These are phyloP conservation scores for Emydura subglobosa DNA, from an alignment of 2,113 vertebrate genomes.

Conservation along the genomic window DNA sequence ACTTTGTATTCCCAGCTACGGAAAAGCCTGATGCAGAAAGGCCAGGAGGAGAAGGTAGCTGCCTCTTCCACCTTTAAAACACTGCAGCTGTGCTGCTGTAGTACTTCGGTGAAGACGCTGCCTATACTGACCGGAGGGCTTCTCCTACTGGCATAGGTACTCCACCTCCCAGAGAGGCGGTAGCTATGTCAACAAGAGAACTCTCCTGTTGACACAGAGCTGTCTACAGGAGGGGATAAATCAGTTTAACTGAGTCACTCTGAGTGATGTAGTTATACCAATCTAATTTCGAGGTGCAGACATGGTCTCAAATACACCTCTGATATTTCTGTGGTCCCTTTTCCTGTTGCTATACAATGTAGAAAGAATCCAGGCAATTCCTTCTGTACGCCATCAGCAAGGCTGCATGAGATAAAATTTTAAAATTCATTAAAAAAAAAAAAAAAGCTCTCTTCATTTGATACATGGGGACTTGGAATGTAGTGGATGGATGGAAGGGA, in stretches of 20 bases:
- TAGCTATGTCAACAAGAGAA: background rate
- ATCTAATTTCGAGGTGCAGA: background rate
- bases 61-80: background rate
- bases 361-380: background rate
- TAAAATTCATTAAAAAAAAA: fast-evolving
- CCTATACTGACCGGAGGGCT: background rate
- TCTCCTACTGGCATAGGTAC: background rate
- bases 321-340: background rate
- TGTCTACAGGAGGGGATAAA: background rate
- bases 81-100: background rate
- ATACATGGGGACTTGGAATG: background rate
- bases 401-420: fast-evolving
- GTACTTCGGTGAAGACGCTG: background rate
- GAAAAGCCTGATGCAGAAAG: fast-evolving
- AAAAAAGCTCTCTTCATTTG: background rate
- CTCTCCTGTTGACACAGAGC: background rate
- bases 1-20: background rate
- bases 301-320: background rate
- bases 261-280: too few species aligned
- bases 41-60: background rate
- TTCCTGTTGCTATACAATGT: fast-evolving
- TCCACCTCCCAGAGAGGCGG: background rate
- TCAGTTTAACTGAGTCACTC: too few species aligned
- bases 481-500: fast-evolving
- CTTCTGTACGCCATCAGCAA: fast-evolving